Percentiles rank a stretch among this genome's conserved stretches.
These are phyloP conservation scores for Diabrotica undecimpunctata DNA, from an alignment of 1,140 invertebrate genomes.

Conservation along the genomic window DNA sequence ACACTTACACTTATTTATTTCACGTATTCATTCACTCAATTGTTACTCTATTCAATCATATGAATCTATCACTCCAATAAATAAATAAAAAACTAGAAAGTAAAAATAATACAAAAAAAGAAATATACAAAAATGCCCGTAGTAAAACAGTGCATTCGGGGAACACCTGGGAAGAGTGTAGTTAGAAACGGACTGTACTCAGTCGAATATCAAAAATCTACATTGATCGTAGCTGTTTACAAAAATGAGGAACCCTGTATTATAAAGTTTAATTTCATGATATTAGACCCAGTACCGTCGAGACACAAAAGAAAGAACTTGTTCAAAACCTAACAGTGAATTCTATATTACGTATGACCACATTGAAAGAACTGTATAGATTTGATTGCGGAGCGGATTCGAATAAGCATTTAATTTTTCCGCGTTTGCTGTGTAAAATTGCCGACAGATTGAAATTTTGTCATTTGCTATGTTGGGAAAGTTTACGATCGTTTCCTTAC, in stretches of 20 bases:
- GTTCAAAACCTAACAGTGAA: neutral
- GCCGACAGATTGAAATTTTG: too few species aligned
- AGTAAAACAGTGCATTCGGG: neutral
- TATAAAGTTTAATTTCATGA: too few species aligned
- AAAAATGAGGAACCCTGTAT: neutral
- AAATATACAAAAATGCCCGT: conserved; percentile 6
- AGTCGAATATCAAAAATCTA: neutral
- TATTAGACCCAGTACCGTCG: neutral
- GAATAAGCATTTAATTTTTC: too few species aligned
- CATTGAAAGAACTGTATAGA: too few species aligned
- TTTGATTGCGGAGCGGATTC: too few species aligned
- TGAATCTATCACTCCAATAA: neutral
- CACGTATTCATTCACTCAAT: too few species aligned
- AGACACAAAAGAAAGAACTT: conserved; percentile 6
- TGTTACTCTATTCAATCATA: too few species aligned
- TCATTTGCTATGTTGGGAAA: too few species aligned
- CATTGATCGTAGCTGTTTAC: neutral
- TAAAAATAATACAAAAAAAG: conserved; percentile 5
- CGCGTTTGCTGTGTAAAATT: too few species aligned
- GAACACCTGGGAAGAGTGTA: conserved; percentile 4
- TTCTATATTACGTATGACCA: neutral
- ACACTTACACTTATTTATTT: too few species aligned
- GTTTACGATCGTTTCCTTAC: too few species aligned
- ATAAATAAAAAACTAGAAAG: conserved; percentile 16
- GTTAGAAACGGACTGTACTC: neutral